phyloP scores from a whole-genome alignment of 2,888 invertebrate species.

The Acleris emargana region DNA sequence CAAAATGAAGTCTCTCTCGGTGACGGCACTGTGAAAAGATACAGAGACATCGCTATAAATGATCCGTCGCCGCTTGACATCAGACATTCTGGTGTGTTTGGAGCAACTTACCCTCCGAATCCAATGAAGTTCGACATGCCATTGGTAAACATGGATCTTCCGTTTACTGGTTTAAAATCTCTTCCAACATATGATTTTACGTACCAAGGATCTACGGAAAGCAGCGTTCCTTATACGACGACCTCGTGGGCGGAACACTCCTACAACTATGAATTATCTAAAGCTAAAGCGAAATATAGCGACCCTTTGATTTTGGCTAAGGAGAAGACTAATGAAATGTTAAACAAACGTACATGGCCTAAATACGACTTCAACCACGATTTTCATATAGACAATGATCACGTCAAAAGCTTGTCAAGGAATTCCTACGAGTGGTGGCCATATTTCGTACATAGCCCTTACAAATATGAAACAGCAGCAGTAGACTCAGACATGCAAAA shows the following conservation, averaged over 20 bases:
- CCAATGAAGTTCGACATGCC: conserved; percentile 10
- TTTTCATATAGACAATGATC: conserved; percentile 63
- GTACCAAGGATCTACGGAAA: conserved; percentile 18
- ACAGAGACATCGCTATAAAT: conserved; percentile 15
- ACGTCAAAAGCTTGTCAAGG: conserved; percentile 60
- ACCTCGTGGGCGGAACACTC: conserved; percentile 36
- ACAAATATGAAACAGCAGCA: conserved; percentile 60
- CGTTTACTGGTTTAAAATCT: conserved; percentile 7
- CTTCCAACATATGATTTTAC: conserved; percentile 6
- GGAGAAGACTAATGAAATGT: conserved; percentile 31
- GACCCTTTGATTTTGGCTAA: conserved; percentile 45
- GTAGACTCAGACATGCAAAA: conserved; percentile 53
- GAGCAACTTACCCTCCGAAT: not conserved
- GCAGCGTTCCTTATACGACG: conserved; percentile 23
- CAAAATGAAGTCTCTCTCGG: conserved; percentile 21
- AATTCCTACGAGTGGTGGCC: conserved; percentile 62
- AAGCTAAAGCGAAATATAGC: conserved; percentile 49
- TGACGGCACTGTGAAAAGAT: conserved; percentile 19
- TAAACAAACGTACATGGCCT: not conserved
- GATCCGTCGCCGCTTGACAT: not conserved
- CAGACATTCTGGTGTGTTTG: not conserved
- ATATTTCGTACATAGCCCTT: conserved; percentile 59
- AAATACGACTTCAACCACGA: conserved; percentile 45
- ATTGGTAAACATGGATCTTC: conserved; percentile 8
- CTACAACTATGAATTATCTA: conserved; percentile 47